These are phyloP conservation scores for Trachemys scripta DNA, from an alignment of 2,113 vertebrate species.

Conservation along the genomic window DNA sequence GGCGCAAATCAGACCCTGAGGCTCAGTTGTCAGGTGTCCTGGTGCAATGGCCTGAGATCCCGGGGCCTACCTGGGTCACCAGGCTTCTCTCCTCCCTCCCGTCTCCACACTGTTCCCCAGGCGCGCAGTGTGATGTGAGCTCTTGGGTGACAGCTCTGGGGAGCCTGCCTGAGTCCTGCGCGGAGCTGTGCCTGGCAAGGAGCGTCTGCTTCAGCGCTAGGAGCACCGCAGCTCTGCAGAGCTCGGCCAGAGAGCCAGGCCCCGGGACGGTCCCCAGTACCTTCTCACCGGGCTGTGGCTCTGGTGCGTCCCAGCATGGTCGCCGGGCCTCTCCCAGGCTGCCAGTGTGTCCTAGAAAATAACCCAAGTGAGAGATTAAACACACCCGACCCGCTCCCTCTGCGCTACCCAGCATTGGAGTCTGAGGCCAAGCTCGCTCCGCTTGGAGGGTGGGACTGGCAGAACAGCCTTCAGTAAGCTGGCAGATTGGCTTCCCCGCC, in stretches of 20 bases:
- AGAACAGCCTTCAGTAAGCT: neutral
- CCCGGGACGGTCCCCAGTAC: neutral
- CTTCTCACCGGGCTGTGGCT: neutral
- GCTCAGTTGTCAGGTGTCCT: neutral
- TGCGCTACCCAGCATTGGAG: neutral
- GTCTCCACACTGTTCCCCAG: too few relatives aligned
- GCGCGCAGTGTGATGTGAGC: too few relatives aligned
- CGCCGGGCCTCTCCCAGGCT: neutral
- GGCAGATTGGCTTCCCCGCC: neutral
- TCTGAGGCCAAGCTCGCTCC: too few relatives aligned
- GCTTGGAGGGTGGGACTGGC: neutral
- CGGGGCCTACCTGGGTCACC: neutral
- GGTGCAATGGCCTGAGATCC: neutral
- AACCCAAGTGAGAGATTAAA: too few relatives aligned
- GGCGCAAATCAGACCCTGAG: too few relatives aligned
- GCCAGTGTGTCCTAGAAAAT: too few relatives aligned
- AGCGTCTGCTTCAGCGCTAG: neutral
- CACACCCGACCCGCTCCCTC: neutral
- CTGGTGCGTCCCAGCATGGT: neutral
- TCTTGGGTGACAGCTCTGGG: too few relatives aligned
- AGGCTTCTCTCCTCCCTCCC: neutral
- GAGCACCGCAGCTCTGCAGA: neutral
- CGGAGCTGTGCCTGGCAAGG: neutral
- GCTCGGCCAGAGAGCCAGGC: neutral
- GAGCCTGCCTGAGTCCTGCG: neutral